Conservation (phyloP, 2,888 invertebrate genomes). For the Diadromus collaris region DNA sequence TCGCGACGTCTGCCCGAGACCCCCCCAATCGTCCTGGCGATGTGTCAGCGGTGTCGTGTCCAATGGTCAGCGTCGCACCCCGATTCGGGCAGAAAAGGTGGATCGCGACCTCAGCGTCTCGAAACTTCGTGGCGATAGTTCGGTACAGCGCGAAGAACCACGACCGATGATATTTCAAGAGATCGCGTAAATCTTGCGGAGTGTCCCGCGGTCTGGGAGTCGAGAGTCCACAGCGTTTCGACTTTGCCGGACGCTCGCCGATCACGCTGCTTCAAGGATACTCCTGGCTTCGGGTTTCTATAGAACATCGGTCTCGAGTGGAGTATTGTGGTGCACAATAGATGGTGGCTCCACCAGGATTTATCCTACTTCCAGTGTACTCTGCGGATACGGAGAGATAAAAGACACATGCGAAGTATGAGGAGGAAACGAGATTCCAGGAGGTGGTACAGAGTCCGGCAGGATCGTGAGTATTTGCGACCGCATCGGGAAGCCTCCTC, state of each 20-base stretch:
- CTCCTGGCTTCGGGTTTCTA: conserved; percentile 8
- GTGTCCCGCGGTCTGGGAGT: conserved; percentile 33
- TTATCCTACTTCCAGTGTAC: conserved; percentile 40
- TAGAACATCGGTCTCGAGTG: neutral
- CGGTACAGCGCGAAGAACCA: conserved; percentile 12
- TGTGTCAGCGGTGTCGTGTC: neutral
- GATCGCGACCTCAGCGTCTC: conserved; percentile 41
- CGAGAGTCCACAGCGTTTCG: conserved; percentile 22
- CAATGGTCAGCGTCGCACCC: conserved; percentile 19
- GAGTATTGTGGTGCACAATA: conserved; percentile 6
- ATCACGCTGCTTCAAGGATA: conserved; percentile 7
- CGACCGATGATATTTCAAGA: conserved; percentile 56
- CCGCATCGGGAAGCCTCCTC: conserved; percentile 23
- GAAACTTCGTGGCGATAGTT: conserved; percentile 30
- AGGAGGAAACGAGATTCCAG: conserved; percentile 14
- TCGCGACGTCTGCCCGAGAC: conserved; percentile 5
- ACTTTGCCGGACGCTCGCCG: conserved; percentile 29
- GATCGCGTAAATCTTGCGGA: conserved; percentile 61
- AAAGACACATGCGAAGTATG: conserved; percentile 3
- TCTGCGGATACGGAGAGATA: conserved; percentile 12
- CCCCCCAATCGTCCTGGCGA: conserved; percentile 2
- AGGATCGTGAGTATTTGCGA: conserved; percentile 5
- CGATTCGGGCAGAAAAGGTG: conserved; percentile 11
- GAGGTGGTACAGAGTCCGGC: neutral
- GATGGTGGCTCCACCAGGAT: conserved; percentile 26